Evolutionary conservation across 2,113 vertebrate genomes (phyloP), one percentile per base, ranked within the genome.

Genomic region (Centropristis striata): DNA sequence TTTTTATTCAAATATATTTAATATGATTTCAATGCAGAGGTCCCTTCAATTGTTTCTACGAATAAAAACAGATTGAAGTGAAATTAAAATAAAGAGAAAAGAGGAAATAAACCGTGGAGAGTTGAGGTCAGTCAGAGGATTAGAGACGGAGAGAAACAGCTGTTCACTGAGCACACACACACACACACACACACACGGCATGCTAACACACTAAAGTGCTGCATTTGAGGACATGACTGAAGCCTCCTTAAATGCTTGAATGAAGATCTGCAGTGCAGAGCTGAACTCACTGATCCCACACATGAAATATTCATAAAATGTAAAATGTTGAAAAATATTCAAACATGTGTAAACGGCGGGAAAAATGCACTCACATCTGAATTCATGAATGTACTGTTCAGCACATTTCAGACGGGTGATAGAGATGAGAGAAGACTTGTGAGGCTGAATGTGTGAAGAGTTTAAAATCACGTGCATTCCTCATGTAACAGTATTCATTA

Each of bases 71-170:
- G 75, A 84, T 55, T 58, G 82, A 80, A 58, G 70, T 13, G 57
- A 81, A 75, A 73, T 75, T 64, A 83, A 83, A 89, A 71, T 85
- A 60, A 85, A 72, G 71, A 61, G 32, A 32, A 32, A 41, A 42
- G 61, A 80, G 63, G 32, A 78, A 77, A 84, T 72, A 54, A 66
- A 87, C 80, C 72, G 73, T 25, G 75, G 46, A 12, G 51, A 85
- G 27, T 20, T 39, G 75, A 88, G 81, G 81, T 90, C 83, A 55
- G 41, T 25, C 4, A 28, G 57, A 65, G 86, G 86, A 86, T 86
- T 90, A 91, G 58, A 59, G 67, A 27, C 42, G 63, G 57, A 66
- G 39, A 32, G 70, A 76, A 89, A 86, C 88, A 90, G 81, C 76
- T 92, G 90, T 89, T 81, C 75, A 57, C 66, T 25, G 0, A 58